phyloP scores from a whole-genome alignment of 2,113 vertebrate species.

The Falco punctatus region DNA sequence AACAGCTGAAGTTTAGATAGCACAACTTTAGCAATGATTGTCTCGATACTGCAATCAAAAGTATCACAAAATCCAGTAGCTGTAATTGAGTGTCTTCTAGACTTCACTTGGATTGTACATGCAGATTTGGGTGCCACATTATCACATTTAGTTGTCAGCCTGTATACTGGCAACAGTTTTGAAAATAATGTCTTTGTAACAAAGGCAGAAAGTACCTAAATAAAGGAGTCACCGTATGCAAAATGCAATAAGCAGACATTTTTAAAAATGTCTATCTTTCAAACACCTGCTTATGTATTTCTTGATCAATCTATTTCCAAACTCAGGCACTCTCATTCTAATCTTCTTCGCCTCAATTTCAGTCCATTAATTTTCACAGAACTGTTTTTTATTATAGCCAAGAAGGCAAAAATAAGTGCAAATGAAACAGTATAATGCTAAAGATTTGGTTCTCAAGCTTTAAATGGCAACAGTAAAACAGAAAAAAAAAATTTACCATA shows the following conservation, averaged over 20 bases:
- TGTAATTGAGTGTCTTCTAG: not conserved
- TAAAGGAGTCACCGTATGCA: not conserved
- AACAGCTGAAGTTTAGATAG: not conserved
- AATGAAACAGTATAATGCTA: not conserved
- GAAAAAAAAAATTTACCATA: constrained; percentile 27
- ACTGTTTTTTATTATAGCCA: not conserved
- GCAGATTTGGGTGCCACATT: not conserved
- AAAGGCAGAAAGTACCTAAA: not conserved
- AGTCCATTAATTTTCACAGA: not conserved
- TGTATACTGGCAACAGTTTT: not conserved
- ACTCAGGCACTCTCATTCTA: not conserved
- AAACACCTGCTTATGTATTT: not conserved
- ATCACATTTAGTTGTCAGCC: not conserved
- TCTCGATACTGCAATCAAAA: not conserved
- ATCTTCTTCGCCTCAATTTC: not conserved
- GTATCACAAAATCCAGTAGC: not conserved
- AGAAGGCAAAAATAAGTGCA: not conserved
- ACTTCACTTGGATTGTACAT: not conserved
- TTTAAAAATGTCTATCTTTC: not conserved
- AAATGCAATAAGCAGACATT: not conserved
- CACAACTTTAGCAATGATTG: not conserved
- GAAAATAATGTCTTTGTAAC: not conserved
- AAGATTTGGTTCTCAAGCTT: not conserved
- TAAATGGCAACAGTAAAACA: not conserved
- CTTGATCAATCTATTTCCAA: not conserved